These are phyloP conservation scores for Hemichromis elongatus DNA, from an alignment of 2,113 vertebrate species.

Conservation along the genomic window DNA sequence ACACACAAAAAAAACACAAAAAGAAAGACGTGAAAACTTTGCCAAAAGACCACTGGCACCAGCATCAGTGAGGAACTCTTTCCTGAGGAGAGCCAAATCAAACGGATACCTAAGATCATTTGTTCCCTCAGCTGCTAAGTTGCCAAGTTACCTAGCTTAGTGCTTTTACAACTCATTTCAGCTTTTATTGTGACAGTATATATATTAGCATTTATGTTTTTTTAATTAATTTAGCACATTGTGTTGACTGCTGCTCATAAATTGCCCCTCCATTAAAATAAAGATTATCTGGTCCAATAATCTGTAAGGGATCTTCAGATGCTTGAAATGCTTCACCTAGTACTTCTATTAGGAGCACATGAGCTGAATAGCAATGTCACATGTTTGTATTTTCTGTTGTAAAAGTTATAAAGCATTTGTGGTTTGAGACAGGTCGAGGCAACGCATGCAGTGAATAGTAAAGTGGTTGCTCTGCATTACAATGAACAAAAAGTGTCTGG, in stretches of 20 bases:
- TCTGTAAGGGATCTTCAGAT: neutral
- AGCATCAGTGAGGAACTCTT: neutral
- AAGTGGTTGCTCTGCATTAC: neutral
- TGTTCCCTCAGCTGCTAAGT: neutral
- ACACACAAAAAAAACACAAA: neutral
- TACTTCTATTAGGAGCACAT: neutral
- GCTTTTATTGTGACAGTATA: neutral
- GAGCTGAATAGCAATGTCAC: neutral
- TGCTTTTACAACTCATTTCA: neutral
- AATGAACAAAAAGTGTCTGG: neutral
- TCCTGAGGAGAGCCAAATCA: neutral
- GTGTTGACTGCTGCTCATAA: neutral
- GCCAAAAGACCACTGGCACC: neutral
- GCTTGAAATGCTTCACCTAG: neutral
- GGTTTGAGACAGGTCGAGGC: neutral
- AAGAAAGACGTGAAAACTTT: neutral
- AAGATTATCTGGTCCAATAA: neutral
- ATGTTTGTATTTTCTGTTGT: neutral
- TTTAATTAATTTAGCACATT: neutral
- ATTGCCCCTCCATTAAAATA: neutral
- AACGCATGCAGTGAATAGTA: constrained; percentile 13
- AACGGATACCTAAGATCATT: neutral
- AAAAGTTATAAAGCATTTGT: neutral
- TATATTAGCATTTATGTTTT: neutral
- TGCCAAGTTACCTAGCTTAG: neutral